Evolutionary conservation across 2,888 invertebrate genomes (phyloP).

Genomic region (Agonopterix heracliana): DNA sequence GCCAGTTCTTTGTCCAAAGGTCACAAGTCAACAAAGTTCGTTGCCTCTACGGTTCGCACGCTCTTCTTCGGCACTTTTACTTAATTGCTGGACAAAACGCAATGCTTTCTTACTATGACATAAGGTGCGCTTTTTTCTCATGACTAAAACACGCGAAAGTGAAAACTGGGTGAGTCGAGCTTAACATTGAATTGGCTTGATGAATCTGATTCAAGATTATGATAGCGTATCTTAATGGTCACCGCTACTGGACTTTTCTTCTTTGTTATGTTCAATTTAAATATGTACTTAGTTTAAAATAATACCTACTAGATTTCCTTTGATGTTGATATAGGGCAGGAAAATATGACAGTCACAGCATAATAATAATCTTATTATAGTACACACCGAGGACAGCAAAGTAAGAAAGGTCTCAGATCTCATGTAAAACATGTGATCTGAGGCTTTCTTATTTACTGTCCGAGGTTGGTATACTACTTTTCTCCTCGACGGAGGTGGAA

Average conservation of each 20-base stretch:
- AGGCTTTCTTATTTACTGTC: too few relatives aligned
- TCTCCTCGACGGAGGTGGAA: too few relatives aligned
- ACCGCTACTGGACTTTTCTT: constrained; percentile 1
- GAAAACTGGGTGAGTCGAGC: constrained; percentile 43
- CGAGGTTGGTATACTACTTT: too few relatives aligned
- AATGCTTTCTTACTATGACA: constrained; percentile 56
- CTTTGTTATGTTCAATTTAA: too few relatives aligned
- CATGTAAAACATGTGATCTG: too few relatives aligned
- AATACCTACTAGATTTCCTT: too few relatives aligned
- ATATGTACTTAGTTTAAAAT: too few relatives aligned
- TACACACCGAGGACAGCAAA: too few relatives aligned
- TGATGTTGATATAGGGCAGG: too few relatives aligned
- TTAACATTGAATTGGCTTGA: constrained; percentile 7
- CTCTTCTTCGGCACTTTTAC: constrained; percentile 57
- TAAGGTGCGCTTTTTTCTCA: constrained; percentile 41
- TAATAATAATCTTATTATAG: too few relatives aligned
- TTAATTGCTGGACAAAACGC: constrained; percentile 59
- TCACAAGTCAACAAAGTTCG: constrained; percentile 22
- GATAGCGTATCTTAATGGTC: constrained; percentile 3
- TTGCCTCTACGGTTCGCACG: constrained; percentile 46
- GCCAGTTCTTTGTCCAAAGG: constrained; percentile 4
- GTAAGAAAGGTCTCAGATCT: too few relatives aligned
- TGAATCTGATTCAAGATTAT: neutral
- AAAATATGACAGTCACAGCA: too few relatives aligned
- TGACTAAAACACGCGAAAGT: constrained; percentile 48